Evolutionary conservation across 2,888 invertebrate genomes (phyloP).

Genomic region (Serrognathus titanus): DNA sequence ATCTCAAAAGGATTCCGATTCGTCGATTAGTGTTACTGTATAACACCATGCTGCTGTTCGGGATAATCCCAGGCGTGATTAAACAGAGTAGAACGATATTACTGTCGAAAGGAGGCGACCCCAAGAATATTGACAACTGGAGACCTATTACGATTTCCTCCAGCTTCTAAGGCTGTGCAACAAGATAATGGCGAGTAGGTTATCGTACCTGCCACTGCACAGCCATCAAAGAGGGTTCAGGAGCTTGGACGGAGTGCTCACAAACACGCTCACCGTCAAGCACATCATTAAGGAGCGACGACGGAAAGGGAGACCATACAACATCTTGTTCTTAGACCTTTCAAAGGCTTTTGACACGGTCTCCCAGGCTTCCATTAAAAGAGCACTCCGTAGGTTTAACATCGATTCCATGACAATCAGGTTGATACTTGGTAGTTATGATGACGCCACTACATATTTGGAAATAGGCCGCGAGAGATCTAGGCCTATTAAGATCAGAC

Average conservation of each 20-base stretch:
- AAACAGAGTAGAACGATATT: conserved; percentile 14
- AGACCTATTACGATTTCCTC: conserved; percentile 21
- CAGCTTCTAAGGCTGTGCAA: conserved; percentile 14
- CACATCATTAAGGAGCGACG: neutral
- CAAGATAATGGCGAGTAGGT: conserved; percentile 14
- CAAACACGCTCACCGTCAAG: neutral
- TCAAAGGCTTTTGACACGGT: neutral
- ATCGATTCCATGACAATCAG: neutral
- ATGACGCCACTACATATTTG: neutral
- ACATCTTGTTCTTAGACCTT: neutral
- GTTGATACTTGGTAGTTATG: neutral
- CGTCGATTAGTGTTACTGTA: conserved; percentile 7
- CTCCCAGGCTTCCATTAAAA: neutral
- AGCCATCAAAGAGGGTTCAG: conserved; percentile 19
- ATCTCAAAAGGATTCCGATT: neutral
- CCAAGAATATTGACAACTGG: conserved; percentile 2
- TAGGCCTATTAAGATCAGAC: too few relatives aligned
- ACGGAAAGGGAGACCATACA: conserved; percentile 1
- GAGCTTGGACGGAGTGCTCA: too few relatives aligned
- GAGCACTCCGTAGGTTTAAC: neutral
- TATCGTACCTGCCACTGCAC: conserved; percentile 9
- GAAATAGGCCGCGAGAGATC: conserved; percentile 11
- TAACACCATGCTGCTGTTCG: conserved; percentile 14
- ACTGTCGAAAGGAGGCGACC: conserved; percentile 15
- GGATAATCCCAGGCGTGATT: conserved; percentile 6